Conservation (phyloP, 2,797 vertebrate genomes). For the Leptatherina wallacei region DNA sequence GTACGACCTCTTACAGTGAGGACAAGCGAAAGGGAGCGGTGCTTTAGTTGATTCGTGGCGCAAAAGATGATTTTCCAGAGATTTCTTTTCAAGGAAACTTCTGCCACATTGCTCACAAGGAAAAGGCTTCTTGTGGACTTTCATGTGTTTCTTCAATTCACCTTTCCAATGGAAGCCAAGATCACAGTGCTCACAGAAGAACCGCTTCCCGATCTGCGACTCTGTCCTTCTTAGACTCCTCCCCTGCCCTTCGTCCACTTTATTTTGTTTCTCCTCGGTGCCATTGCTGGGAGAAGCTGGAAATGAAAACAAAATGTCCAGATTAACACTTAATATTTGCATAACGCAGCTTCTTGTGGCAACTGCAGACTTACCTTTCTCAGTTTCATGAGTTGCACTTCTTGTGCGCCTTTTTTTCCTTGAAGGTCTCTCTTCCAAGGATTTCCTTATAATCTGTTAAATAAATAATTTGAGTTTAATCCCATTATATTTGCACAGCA, state of each 20-base stretch:
- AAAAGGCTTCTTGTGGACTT: constrained; percentile 75
- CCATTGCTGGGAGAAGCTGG: constrained; percentile 33
- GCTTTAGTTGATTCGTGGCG: constrained; percentile 48
- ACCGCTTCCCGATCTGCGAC: constrained; percentile 42
- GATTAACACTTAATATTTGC: not conserved
- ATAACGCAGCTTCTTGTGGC: not conserved
- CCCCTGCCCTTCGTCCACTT: constrained; percentile 10
- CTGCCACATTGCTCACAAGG: constrained; percentile 79
- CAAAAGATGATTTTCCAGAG: constrained; percentile 65
- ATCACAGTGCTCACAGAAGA: constrained; percentile 67
- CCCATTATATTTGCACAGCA: too few relatives aligned
- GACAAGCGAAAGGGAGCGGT: constrained; percentile 70
- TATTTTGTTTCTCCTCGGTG: constrained; percentile 9
- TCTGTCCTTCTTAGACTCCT: constrained; percentile 31
- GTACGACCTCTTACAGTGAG: constrained; percentile 67
- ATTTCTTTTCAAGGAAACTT: constrained; percentile 73
- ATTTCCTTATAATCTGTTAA: constrained; percentile 27
- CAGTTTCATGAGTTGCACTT: constrained; percentile 23
- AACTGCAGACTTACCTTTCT: constrained; percentile 37
- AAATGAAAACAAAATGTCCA: not conserved
- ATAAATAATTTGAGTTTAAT: not conserved
- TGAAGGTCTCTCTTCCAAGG: constrained; percentile 15
- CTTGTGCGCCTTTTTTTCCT: constrained; percentile 33
- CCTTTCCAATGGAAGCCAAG: constrained; percentile 68
- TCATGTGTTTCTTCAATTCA: constrained; percentile 71